Conservation (phyloP, 2,888 invertebrate genomes). For the Nomada lathburiana region DNA sequence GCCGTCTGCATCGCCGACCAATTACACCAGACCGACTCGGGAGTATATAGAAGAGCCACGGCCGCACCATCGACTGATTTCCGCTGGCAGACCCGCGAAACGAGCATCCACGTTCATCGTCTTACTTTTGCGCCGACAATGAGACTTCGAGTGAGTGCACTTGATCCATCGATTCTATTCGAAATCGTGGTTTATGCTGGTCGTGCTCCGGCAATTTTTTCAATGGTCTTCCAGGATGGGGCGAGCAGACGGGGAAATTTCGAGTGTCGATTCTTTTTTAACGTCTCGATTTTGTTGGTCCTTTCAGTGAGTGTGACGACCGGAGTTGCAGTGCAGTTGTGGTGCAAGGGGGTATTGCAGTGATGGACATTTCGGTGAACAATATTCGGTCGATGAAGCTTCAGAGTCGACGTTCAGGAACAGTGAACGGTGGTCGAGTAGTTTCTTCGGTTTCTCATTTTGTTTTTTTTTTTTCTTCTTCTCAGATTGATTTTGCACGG, state of each 20-base stretch:
- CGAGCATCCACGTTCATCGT: conserved; percentile 72
- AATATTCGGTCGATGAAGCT: neutral
- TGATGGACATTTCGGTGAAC: neutral
- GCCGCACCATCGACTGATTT: conserved; percentile 77
- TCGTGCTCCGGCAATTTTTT: neutral
- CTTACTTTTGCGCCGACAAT: conserved; percentile 63
- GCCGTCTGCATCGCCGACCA: conserved; percentile 70
- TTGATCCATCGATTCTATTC: conserved; percentile 3
- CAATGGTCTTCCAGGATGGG: no score
- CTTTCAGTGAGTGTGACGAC: neutral
- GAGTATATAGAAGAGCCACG: conserved; percentile 69
- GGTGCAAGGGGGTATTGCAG: neutral
- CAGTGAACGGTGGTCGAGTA: conserved; percentile 18
- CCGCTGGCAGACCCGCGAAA: conserved; percentile 74
- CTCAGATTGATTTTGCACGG: neutral
- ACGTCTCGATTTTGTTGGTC: neutral
- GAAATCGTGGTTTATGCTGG: neutral
- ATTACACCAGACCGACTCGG: conserved; percentile 75
- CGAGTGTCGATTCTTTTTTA: neutral
- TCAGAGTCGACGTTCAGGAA: neutral
- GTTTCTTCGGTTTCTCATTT: neutral
- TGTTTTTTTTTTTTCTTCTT: neutral
- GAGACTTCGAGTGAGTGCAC: conserved; percentile 78
- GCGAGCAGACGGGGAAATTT: neutral
- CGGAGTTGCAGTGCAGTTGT: neutral